Conservation (phyloP, 2,888 invertebrate species). For the Drosophila basisetae region DNA sequence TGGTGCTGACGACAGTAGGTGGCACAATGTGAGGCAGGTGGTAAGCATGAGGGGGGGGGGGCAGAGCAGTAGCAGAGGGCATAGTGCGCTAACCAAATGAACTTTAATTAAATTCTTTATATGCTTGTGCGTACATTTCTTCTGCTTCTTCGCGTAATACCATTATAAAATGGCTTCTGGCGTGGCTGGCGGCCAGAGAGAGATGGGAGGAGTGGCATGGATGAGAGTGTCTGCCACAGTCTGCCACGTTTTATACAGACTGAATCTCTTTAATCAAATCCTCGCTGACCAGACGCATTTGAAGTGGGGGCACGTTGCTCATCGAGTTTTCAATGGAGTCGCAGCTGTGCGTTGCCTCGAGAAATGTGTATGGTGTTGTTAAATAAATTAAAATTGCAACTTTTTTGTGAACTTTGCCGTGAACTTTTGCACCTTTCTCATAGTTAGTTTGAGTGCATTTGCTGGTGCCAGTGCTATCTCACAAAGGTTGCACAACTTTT, state of each 20-base stretch:
- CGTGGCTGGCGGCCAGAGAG: background rate
- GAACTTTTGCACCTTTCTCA: slow-evolving; percentile 64
- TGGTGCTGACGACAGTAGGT: slow-evolving; percentile 7
- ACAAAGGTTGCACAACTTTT: slow-evolving; percentile 70
- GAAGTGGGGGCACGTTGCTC: background rate
- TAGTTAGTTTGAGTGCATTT: slow-evolving; percentile 51
- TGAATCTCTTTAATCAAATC: background rate
- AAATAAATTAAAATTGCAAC: slow-evolving; percentile 70
- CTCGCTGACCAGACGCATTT: slow-evolving; percentile 1
- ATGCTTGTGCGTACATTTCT: slow-evolving; percentile 57
- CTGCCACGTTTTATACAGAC: background rate
- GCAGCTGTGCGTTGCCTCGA: slow-evolving; percentile 5
- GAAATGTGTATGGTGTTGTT: slow-evolving; percentile 24
- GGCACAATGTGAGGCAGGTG: background rate
- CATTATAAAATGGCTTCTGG: slow-evolving; percentile 61
- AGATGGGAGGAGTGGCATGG: background rate
- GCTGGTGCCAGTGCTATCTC: slow-evolving; percentile 13
- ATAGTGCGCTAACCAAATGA: slow-evolving; percentile 63
- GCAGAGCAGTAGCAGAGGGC: background rate
- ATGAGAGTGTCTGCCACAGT: too few species aligned
- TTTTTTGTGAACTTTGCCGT: slow-evolving; percentile 50
- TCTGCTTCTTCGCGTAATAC: slow-evolving; percentile 45
- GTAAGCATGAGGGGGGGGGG: background rate
- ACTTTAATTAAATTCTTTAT: slow-evolving; percentile 78
- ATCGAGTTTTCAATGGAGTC: slow-evolving; percentile 4